phyloP scores from a whole-genome alignment of 1,140 invertebrate genomes.

The Bradysia coprophila region DNA sequence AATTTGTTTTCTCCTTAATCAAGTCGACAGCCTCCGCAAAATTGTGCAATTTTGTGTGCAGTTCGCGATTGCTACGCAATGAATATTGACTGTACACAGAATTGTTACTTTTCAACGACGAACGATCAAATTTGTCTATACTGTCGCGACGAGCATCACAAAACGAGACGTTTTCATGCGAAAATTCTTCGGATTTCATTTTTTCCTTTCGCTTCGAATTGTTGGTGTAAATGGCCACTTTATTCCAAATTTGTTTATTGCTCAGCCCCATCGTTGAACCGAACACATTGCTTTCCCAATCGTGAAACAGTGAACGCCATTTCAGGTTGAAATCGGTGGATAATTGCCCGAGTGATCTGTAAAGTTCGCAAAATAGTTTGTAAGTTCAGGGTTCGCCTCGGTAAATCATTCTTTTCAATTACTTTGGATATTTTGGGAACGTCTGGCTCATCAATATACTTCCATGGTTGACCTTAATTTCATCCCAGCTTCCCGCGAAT shows the following conservation, averaged over 20 bases:
- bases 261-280: constrained; percentile 5
- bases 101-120: neutral
- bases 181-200: neutral
- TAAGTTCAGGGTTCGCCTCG: constrained; percentile 1
- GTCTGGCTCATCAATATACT: constrained; percentile 46
- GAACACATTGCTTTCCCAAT: constrained; percentile 18
- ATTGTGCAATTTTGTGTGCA: neutral
- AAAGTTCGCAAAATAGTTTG: constrained; percentile 1
- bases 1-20: neutral
- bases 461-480: constrained; percentile 58
- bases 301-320: constrained; percentile 14
- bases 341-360: constrained; percentile 11
- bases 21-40: neutral
- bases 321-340: constrained; percentile 16
- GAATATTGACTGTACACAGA: neutral
- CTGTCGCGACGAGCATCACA: neutral
- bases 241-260: constrained; percentile 15
- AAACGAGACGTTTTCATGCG: neutral
- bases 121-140: neutral
- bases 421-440: constrained; percentile 39
- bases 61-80: neutral
- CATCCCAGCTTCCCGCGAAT: constrained; percentile 61
- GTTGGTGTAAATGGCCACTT: constrained; percentile 39
- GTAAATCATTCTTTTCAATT: constrained; percentile 10
- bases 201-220: constrained; percentile 22